Evolutionary conservation across 2,797 vertebrate genomes (phyloP).

Genomic region (Staurois parvus): DNA sequence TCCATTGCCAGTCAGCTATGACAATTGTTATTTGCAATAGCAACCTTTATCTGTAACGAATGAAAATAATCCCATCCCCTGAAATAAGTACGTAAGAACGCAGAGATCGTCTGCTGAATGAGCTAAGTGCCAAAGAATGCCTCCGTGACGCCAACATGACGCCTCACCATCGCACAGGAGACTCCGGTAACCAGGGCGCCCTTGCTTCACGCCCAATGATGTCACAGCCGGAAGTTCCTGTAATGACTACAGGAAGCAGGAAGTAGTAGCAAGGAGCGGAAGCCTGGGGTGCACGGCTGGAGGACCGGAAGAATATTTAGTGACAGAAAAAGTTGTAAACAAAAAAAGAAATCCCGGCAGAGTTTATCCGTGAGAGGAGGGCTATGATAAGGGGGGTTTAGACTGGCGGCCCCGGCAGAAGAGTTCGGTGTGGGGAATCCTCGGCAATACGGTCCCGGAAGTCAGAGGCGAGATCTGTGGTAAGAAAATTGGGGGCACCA

Average conservation of each 20-base stretch:
- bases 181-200: slow-evolving; percentile 6
- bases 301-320: background rate
- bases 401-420: background rate
- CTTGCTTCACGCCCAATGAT: slow-evolving; percentile 31
- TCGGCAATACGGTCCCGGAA: slow-evolving; percentile 1
- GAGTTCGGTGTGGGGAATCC: background rate
- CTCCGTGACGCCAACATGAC: background rate
- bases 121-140: slow-evolving; percentile 1
- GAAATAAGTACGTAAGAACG: background rate
- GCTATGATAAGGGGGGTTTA: background rate
- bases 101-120: background rate
- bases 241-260: slow-evolving; percentile 46
- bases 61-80: too few species aligned
- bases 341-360: background rate
- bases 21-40: too few species aligned
- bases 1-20: too few species aligned
- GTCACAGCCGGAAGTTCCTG: slow-evolving; percentile 39
- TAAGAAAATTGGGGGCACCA: background rate
- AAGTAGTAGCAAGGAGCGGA: slow-evolving; percentile 32
- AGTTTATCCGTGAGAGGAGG: background rate
- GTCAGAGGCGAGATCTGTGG: slow-evolving; percentile 1
- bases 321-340: slow-evolving; percentile 25
- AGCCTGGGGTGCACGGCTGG: background rate
- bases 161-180: background rate
- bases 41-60: too few species aligned